Evolutionary conservation across 2,797 vertebrate species (phyloP), one percentile per base, ranked within the genome.

Genomic region (Esox masquinongy): DNA sequence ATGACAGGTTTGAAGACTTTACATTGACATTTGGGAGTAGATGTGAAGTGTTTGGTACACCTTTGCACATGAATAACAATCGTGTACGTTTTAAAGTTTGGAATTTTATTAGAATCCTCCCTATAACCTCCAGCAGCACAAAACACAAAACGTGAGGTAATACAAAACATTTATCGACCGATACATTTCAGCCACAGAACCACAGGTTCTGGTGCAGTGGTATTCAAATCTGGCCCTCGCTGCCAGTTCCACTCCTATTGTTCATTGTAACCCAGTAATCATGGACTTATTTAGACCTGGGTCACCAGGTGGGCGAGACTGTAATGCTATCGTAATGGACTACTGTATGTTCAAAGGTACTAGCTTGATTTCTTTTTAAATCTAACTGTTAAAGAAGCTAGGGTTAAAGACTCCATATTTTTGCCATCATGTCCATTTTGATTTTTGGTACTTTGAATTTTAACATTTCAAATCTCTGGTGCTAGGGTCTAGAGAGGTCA

Each of bases 371-470:
- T 70, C 47, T 70, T 51, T 50, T 29, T 50, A 24, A 51, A 47
- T 47, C 43, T 43, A 43, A 43, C 61, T 76, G 77, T 4, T 29
- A 3, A 77, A 81, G 19, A 80, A 24, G 73, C 78, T 75, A n/a
- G n/a, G n/a, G n/a, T n/a, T n/a, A n/a, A 1, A 77, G 53, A 59
- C 16, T 9, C 74, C 50, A 67, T 68, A 16, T 16, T 66, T 34
- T 49, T 9, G 72, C 31, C 34, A 4, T 68, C 4, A 0, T 34
- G 49, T 75, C 36, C 1, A 1, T 5, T 80, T 69, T 79, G 34
- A 77, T 78, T 68, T 39, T 7, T 24, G 56, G 5, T 68, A 68
- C 66, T 39, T 68, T n/a, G 15, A 31, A 39, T n/a, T n/a, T n/a
- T n/a, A n/a, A 39, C 17, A 6, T 17, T 17, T 36, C 29, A 16